Base-by-base conservation (phyloP, 2,113 vertebrate genomes). In the Ranitomeya imitator region DNA sequence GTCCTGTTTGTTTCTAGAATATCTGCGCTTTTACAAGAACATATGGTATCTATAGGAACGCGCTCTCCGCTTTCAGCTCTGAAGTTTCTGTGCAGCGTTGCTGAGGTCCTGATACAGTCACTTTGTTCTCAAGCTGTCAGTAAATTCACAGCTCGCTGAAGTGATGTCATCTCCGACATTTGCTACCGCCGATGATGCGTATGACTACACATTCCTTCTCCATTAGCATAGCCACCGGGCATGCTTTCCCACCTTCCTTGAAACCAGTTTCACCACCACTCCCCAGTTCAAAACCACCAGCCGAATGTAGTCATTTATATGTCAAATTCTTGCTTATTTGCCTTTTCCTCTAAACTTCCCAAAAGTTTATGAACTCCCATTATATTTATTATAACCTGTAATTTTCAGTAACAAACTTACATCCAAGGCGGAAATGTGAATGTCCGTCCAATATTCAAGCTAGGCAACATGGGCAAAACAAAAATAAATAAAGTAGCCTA, bases 201-300 rank as follows among this genome's bases (percentile, higher is more conserved):
- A 65, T 2, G 23, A 21, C 60, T 37, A 26, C 60, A 83, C 31
- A 21, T 82, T 45, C 26, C 7, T 37, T 31, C 26, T 18, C 26
- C 0, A 14, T 59, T 21, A 37, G 0, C 16, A 61, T 63, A 82
- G 79, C 79, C 13, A 13, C 16, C 1, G 31, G 77, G 21, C n/a
- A 57, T 23, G 23, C 21, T n/a, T 57, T 79, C 52, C 10, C 15
- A 81, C 55, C 23, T 81, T 81, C 8, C 59, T 60, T 8, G 31
- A 19, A 82, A 82, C 59, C 23, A 82, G 79, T 82, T 82, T 63
- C 59, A 63, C 79, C 59, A 61, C 79, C 59, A 45, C 59, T 61
- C 18, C 79, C 23, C 7, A 45, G 31, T 63, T 2, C 5, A 61
- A 23, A 82, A 61, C 76, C 77, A 82, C 57, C 79, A 26, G 23